Conservation (phyloP, 2,797 vertebrate genomes). For the Miichthys miiuy region DNA sequence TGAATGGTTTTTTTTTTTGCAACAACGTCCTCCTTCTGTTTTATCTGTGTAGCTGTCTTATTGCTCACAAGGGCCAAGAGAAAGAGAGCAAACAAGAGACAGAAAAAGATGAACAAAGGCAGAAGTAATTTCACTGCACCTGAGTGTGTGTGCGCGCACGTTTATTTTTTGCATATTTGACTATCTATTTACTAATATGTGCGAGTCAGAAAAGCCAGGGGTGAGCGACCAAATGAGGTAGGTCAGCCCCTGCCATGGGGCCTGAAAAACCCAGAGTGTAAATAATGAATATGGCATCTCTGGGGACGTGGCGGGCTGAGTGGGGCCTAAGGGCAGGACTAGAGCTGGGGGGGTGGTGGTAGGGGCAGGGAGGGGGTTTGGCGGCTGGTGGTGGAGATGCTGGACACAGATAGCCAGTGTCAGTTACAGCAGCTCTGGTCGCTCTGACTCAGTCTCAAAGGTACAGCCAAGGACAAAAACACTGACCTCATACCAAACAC, state of each 20-base stretch:
- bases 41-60: conserved; percentile 14
- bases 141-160: neutral
- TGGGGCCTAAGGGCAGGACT: conserved; percentile 33
- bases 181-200: neutral
- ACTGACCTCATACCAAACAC: conserved; percentile 56
- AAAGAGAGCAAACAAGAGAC: conserved; percentile 17
- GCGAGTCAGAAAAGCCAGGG: conserved; percentile 26
- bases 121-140: conserved; percentile 24
- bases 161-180: conserved; percentile 28
- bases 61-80: conserved; percentile 11
- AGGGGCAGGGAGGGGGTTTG: conserved; percentile 20
- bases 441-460: conserved; percentile 62
- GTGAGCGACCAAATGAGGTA: conserved; percentile 46
- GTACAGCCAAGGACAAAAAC: conserved; percentile 73
- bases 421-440: conserved; percentile 63
- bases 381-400: conserved; percentile 64
- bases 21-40: conserved; percentile 19
- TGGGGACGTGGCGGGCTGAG: conserved; percentile 46
- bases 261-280: conserved; percentile 63
- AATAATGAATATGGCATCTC: conserved; percentile 78
- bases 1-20: conserved; percentile 9
- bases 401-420: conserved; percentile 76
- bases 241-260: conserved; percentile 42
- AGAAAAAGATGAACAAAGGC: neutral
- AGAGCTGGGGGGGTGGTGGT: neutral